phyloP scores from a whole-genome alignment of 2,113 vertebrate genomes.

The Microcebus lehilahytsara region DNA sequence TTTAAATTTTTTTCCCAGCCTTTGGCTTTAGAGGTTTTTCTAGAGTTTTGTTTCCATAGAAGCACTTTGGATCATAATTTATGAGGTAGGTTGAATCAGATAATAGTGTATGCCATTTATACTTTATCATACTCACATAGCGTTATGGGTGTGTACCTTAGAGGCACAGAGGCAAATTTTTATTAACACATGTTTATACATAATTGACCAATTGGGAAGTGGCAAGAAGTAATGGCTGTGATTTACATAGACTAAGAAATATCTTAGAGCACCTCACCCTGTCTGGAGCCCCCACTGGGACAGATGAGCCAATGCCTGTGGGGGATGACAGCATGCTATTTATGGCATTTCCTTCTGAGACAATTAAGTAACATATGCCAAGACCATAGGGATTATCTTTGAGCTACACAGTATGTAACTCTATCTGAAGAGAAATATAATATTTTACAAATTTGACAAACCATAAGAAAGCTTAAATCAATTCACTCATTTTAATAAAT shows the following conservation, averaged over 20 bases:
- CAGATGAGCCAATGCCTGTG: constrained; percentile 90
- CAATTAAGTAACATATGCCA: constrained; percentile 94
- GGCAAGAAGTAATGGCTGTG: constrained; percentile 85
- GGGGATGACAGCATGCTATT: constrained; percentile 91
- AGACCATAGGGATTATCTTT: constrained; percentile 90
- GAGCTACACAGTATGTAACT: constrained; percentile 88
- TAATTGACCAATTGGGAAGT: constrained; percentile 88
- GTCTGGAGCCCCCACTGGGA: constrained; percentile 88
- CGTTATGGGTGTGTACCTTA: constrained; percentile 86
- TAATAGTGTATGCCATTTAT: constrained; percentile 77
- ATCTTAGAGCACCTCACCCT: constrained; percentile 90
- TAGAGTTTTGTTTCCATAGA: constrained; percentile 47
- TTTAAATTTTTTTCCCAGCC: neutral
- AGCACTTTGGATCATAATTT: constrained; percentile 84
- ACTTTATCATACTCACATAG: constrained; percentile 82
- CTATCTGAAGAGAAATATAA: constrained; percentile 87
- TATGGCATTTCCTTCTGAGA: constrained; percentile 90
- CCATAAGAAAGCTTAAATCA: constrained; percentile 81
- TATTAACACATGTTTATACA: constrained; percentile 89
- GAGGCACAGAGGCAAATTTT: constrained; percentile 87
- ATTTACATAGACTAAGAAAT: constrained; percentile 89
- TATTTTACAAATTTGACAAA: constrained; percentile 91
- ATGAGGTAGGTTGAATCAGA: constrained; percentile 81
- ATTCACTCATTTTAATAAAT: constrained; percentile 82
- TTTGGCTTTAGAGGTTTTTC: constrained; percentile 46